Evolutionary conservation across 1,140 invertebrate species (phyloP).

Genomic region (Alviniconcha marisindica): DNA sequence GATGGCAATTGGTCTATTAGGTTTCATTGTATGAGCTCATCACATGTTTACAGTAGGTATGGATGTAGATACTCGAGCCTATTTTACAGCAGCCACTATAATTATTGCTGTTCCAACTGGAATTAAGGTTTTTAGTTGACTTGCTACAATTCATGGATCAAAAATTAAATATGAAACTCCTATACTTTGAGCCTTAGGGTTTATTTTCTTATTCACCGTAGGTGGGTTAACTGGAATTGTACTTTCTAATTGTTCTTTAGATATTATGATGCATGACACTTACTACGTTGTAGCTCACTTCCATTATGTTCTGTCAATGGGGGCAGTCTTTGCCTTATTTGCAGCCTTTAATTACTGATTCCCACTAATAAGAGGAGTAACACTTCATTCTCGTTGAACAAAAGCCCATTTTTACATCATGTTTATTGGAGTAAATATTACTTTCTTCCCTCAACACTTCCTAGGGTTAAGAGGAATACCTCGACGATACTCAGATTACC

Average conservation of each 20-base stretch:
- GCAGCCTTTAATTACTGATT: slow-evolving; percentile 83
- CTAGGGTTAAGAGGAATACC: slow-evolving; percentile 85
- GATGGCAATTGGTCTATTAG: slow-evolving; percentile 70
- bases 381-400: slow-evolving; percentile 76
- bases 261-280: slow-evolving; percentile 85
- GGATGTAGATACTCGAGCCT: slow-evolving; percentile 84
- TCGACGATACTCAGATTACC: slow-evolving; percentile 84
- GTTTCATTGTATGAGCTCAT: slow-evolving; percentile 74
- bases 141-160: slow-evolving; percentile 72
- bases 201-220: slow-evolving; percentile 82
- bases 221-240: slow-evolving; percentile 78
- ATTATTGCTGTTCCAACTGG: slow-evolving; percentile 80
- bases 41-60: slow-evolving; percentile 82
- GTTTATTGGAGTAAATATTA: slow-evolving; percentile 80
- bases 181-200: slow-evolving; percentile 82
- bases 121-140: slow-evolving; percentile 82
- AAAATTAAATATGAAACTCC: slow-evolving; percentile 78
- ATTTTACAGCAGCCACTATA: slow-evolving; percentile 85
- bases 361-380: slow-evolving; percentile 80
- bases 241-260: slow-evolving; percentile 84
- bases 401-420: slow-evolving; percentile 61
- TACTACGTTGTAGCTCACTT: slow-evolving; percentile 88
- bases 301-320: slow-evolving; percentile 79
- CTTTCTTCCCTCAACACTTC: slow-evolving; percentile 88
- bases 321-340: slow-evolving; percentile 84